phyloP scores from a whole-genome alignment of 2,797 vertebrate genomes.

The Sandelia bainsii region DNA sequence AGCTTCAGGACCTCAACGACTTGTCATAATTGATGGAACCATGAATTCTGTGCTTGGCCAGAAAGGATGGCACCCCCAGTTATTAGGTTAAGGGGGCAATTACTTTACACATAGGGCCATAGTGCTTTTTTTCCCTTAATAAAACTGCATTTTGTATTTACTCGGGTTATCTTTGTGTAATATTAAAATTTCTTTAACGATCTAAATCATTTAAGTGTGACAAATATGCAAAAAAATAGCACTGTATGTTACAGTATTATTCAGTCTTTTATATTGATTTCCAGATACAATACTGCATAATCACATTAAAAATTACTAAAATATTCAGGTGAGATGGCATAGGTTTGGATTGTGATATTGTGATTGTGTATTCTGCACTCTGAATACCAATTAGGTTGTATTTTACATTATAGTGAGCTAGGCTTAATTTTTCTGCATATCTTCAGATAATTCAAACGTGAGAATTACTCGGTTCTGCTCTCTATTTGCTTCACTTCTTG shows the following conservation, averaged over 20 bases:
- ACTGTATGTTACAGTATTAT: neutral
- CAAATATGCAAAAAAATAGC: no score
- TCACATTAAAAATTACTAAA: conserved; percentile 32
- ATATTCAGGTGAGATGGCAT: conserved; percentile 50
- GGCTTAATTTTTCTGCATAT: conserved; percentile 55
- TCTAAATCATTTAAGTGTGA: no score
- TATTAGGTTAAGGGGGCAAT: no score
- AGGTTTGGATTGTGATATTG: conserved; percentile 49
- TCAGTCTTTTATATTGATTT: conserved; percentile 7
- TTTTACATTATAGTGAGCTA: conserved; percentile 40
- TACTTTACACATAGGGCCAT: no score
- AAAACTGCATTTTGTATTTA: no score
- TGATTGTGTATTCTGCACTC: conserved; percentile 44
- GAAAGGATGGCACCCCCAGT: no score
- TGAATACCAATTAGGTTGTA: conserved; percentile 60
- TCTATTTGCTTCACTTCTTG: conserved; percentile 31
- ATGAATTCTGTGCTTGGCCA: no score
- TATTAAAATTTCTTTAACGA: no score
- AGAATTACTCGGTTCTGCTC: conserved; percentile 58
- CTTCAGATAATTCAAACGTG: conserved; percentile 65
- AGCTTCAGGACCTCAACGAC: no score
- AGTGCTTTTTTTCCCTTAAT: no score
- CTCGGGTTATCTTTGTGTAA: no score
- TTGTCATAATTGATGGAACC: no score
- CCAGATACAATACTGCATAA: conserved; percentile 8